Base-by-base conservation (phyloP, 2,888 invertebrate species). In the Tachina fera region DNA sequence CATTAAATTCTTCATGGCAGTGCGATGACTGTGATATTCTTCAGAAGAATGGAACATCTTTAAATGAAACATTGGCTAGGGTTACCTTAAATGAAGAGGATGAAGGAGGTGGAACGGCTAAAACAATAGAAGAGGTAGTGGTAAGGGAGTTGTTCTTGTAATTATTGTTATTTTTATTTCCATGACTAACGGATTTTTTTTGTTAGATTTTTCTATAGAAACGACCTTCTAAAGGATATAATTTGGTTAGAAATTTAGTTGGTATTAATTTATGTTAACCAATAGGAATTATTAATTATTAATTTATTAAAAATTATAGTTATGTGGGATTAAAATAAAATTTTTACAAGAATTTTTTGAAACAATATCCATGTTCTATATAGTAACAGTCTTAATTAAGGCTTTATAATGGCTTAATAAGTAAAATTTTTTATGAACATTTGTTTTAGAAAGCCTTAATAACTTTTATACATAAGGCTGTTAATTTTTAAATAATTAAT, bases 11-110 rank as follows among this genome's bases (percentile, higher is more conserved):
- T 41, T 13, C 41, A 1, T 83, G 86, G 83, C 53, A 77, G 43
- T 81, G 74, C 60, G 77, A 80, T 43, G 77, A 74, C 67, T 87
- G 81, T 70, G 81, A 83, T 74, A 78, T 58, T 45, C 78, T 71
- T 71, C 74, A 78, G 41, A 82, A 78, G 58, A 85, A 75, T 60
- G 70, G 16, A 16, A 61, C 56, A 39, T 41, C 80, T 49, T 43
- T 45, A 45, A 84, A 70, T 58, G 61, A 41, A 9, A 43, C 78
- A 65, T 13, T 79, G 49, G 31, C 79, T n/a, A 31, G 79, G 45
- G 71, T 76, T 39, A 49, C 58, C 3, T 49, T 83, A 47, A 83
- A 61, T 65, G 86, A 86, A 43, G 82, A 83, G 49, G 86, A 86
- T 45, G 83, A 83, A 81, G 86, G 86, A 22, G 86, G 86, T 14